phyloP scores from a whole-genome alignment of 2,888 invertebrate species.

The Synergus laeviventris region DNA sequence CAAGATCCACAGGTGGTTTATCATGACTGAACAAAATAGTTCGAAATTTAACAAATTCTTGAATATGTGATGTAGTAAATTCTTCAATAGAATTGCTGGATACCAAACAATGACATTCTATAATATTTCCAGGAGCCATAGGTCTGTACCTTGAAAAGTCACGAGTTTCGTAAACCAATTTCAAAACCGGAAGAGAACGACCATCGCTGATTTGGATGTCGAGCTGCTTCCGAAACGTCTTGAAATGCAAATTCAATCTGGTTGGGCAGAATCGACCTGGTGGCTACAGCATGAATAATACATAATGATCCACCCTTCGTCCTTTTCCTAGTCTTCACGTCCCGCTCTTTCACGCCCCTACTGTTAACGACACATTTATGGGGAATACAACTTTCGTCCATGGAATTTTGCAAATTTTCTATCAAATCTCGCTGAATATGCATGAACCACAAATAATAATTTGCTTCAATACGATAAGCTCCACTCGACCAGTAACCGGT shows the following conservation, averaged over 20 bases:
- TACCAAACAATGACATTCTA: too few relatives aligned
- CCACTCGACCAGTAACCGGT: too few relatives aligned
- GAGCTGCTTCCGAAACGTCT: conserved; percentile 60
- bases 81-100: neutral
- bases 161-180: conserved; percentile 33
- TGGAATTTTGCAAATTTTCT: conserved; percentile 2
- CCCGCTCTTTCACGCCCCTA: conserved; percentile 32
- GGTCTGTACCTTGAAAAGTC: neutral
- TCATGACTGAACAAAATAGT: too few relatives aligned
- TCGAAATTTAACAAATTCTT: too few relatives aligned
- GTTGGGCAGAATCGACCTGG: conserved; percentile 64
- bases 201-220: conserved; percentile 54
- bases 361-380: conserved; percentile 6
- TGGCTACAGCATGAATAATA: conserved; percentile 65
- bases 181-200: conserved; percentile 50
- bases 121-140: too few relatives aligned
- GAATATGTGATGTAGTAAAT: too few relatives aligned
- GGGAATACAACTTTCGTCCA: neutral
- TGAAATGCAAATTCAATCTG: conserved; percentile 67
- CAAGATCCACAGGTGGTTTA: too few relatives aligned
- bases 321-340: conserved; percentile 43
- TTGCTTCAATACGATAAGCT: conserved; percentile 5
- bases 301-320: conserved; percentile 57
- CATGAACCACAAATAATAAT: conserved; percentile 16
- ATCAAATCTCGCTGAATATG: neutral